These are phyloP conservation scores for Bombus cullumanus DNA, from an alignment of 1,140 invertebrate genomes.

Conservation along the genomic window DNA sequence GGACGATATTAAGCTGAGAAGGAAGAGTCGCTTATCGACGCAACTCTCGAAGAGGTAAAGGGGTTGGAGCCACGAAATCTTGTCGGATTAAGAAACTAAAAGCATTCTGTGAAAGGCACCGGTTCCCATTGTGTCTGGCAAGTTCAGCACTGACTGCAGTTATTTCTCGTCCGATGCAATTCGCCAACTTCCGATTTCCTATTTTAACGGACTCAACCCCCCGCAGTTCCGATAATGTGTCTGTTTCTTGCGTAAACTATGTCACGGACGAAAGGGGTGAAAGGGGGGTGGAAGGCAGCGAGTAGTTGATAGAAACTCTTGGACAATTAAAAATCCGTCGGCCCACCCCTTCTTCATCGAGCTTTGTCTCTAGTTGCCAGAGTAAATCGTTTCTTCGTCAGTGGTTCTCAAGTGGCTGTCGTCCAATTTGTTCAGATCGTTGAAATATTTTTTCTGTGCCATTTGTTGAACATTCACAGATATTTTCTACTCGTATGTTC, in stretches of 20 bases:
- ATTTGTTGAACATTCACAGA: too few species aligned
- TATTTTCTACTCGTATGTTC: too few species aligned
- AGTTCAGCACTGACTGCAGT: neutral
- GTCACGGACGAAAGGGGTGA: neutral
- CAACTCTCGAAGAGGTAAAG: too few species aligned
- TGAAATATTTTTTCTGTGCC: too few species aligned
- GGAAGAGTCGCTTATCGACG: neutral
- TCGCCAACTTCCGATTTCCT: conserved; percentile 30
- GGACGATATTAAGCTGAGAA: too few species aligned
- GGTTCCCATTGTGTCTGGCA: conserved; percentile 19
- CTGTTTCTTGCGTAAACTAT: conserved; percentile 45
- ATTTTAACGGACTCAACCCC: conserved; percentile 20
- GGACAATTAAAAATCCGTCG: conserved; percentile 16
- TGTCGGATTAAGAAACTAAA: conserved; percentile 6
- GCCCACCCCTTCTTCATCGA: neutral
- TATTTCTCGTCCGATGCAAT: conserved; percentile 17
- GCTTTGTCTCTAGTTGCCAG: neutral
- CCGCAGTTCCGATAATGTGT: conserved; percentile 20
- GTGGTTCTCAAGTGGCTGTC: neutral
- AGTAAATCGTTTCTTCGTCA: neutral
- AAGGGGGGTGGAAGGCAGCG: too few species aligned
- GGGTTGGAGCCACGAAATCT: conserved; percentile 12
- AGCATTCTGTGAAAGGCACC: neutral
- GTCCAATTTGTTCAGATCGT: neutral
- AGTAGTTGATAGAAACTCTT: neutral